A percentile compares a stretch with the other conserved stretches of the same genome.
Evolutionary conservation across 2,797 vertebrate genomes (phyloP).

Genomic region (Varecia variegata): DNA sequence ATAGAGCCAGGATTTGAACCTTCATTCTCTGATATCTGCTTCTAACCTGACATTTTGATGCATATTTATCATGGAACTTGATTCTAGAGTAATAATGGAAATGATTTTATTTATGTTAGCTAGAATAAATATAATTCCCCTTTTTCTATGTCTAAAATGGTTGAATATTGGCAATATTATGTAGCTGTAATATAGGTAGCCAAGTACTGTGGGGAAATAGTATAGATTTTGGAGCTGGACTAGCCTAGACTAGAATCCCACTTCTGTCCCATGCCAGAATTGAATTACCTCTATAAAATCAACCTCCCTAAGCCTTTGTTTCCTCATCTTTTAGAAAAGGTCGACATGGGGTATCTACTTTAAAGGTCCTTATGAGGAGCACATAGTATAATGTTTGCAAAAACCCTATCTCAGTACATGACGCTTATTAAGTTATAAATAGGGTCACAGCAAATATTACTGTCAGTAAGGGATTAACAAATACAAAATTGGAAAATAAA

Average conservation of each 20-base stretch:
- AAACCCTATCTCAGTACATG: background rate
- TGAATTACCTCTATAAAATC: background rate
- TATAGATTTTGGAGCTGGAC: background rate
- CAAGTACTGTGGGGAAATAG: background rate
- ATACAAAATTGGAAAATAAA: background rate
- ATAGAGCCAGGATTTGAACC: background rate
- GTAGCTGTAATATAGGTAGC: background rate
- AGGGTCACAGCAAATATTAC: background rate
- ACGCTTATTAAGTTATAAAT: background rate
- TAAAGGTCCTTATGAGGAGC: background rate
- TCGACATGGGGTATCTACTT: background rate
- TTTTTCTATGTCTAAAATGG: background rate
- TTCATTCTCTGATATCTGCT: background rate
- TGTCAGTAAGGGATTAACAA: background rate
- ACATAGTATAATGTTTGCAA: background rate
- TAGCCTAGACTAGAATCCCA: background rate
- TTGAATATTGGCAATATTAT: background rate
- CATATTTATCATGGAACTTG: background rate
- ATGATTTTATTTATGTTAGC: background rate
- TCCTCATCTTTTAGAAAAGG: background rate
- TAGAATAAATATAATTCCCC: background rate
- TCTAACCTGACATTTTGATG: background rate
- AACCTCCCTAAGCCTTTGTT: background rate
- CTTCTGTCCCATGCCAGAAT: background rate
- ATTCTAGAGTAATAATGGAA: constrained; percentile 49